A percentile compares a stretch with the other conserved stretches of the same genome.
Conservation (phyloP, 2,888 invertebrate genomes). For the Lamellibrachia columna region DNA sequence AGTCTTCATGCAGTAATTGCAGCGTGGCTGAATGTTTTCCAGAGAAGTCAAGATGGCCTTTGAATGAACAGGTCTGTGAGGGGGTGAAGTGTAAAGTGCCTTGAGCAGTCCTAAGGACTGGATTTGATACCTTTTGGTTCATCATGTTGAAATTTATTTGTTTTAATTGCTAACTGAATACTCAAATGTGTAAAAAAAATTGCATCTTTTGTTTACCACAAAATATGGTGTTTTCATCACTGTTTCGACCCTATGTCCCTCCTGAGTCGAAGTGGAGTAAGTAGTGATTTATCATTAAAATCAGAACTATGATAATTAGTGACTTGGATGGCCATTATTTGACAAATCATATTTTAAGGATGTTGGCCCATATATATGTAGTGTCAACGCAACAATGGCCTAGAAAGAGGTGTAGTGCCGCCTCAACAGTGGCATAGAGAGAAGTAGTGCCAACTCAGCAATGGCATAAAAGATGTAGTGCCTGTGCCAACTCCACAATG, state of each 20-base stretch:
- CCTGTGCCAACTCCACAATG: no score
- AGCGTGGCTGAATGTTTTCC: no score
- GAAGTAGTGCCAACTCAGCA: no score
- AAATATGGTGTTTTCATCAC: background rate
- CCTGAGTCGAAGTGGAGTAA: background rate
- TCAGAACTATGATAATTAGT: conserved; percentile 18
- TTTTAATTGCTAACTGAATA: background rate
- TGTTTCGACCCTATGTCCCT: background rate
- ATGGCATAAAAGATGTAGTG: no score
- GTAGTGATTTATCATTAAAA: background rate
- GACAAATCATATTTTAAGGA: background rate
- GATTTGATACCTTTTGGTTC: background rate
- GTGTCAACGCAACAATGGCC: no score
- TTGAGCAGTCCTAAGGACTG: background rate
- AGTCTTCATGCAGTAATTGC: no score
- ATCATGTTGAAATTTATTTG: background rate
- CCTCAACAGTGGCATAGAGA: no score
- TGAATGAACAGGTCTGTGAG: no score
- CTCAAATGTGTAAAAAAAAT: background rate
- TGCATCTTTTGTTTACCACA: background rate
- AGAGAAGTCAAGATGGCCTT: no score
- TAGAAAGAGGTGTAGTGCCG: no score
- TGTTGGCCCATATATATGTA: background rate
- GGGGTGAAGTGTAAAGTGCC: no score
- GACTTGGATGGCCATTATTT: background rate